phyloP scores from a whole-genome alignment of 2,888 invertebrate genomes.

The Pammene aurita region DNA sequence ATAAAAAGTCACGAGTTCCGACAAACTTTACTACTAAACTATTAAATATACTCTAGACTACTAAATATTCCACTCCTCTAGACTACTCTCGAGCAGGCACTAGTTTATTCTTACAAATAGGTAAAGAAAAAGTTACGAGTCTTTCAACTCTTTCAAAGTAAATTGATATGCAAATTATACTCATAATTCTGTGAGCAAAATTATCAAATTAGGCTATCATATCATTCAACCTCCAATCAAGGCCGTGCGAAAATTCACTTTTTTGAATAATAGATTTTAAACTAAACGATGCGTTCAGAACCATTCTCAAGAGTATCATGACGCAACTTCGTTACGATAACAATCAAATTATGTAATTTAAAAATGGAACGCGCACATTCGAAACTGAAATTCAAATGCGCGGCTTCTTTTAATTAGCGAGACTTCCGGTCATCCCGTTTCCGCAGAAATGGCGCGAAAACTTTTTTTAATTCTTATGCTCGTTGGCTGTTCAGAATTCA shows the following conservation, averaged over 20 bases:
- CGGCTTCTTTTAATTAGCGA: conserved; percentile 39
- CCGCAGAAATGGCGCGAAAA: conserved; percentile 29
- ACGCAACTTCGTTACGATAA: conserved; percentile 42
- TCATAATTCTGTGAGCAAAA: neutral
- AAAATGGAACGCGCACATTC: conserved; percentile 44
- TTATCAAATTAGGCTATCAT: conserved; percentile 18
- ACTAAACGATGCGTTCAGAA: conserved; percentile 38
- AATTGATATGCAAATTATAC: conserved; percentile 1
- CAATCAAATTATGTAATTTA: conserved; percentile 42
- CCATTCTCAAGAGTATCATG: conserved; percentile 29
- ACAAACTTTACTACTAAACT: too few species aligned
- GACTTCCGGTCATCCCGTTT: conserved; percentile 40
- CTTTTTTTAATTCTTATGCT: neutral
- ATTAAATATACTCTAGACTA: too few species aligned
- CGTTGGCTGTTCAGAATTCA: conserved; percentile 1
- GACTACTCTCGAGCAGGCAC: too few species aligned
- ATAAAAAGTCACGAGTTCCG: too few species aligned
- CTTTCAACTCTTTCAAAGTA: neutral
- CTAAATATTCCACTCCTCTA: too few species aligned
- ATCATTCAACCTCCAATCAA: conserved; percentile 11
- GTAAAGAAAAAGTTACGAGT: too few species aligned
- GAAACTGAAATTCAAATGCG: conserved; percentile 36
- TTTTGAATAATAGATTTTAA: conserved; percentile 27
- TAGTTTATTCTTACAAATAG: too few species aligned
- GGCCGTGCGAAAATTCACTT: conserved; percentile 28